phyloP scores from a whole-genome alignment of 2,888 invertebrate genomes.

The Tethea ocularis region DNA sequence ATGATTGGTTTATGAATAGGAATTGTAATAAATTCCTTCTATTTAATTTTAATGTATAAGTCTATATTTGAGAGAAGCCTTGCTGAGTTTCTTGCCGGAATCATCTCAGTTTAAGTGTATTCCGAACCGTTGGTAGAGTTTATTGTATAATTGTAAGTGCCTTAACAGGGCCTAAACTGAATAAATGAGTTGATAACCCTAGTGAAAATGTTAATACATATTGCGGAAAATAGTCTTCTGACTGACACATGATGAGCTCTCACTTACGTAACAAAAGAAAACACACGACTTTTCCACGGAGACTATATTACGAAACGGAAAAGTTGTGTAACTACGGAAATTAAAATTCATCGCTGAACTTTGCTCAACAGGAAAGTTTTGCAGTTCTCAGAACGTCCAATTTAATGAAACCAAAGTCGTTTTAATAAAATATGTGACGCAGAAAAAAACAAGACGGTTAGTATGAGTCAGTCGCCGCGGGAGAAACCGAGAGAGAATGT shows the following conservation, averaged over 20 bases:
- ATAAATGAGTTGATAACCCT: not conserved
- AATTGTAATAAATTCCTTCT: not conserved
- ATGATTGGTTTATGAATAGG: not conserved
- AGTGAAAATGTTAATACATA: not conserved
- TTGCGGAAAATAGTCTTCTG: conserved; percentile 25
- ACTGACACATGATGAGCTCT: conserved; percentile 26
- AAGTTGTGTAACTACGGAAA: conserved; percentile 50
- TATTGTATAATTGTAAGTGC: no score
- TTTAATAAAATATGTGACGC: conserved; percentile 45
- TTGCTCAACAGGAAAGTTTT: conserved; percentile 50
- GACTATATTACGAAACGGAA: conserved; percentile 45
- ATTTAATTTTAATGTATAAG: no score
- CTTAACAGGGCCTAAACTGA: no score
- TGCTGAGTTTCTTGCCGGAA: no score
- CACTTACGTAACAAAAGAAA: conserved; percentile 56
- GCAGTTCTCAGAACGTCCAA: conserved; percentile 48
- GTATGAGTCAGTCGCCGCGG: conserved; percentile 42
- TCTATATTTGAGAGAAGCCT: not conserved
- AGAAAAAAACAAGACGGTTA: conserved; percentile 33
- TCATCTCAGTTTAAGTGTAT: no score
- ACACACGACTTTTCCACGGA: conserved; percentile 43
- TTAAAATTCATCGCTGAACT: conserved; percentile 33
- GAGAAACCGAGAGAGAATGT: conserved; percentile 27
- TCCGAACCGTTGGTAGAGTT: no score
- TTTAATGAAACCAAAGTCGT: conserved; percentile 46